A percentile compares a stretch with the other conserved stretches of the same genome.
Evolutionary conservation across 2,113 vertebrate species (phyloP).

Genomic region (Potamarius usumacintae): DNA sequence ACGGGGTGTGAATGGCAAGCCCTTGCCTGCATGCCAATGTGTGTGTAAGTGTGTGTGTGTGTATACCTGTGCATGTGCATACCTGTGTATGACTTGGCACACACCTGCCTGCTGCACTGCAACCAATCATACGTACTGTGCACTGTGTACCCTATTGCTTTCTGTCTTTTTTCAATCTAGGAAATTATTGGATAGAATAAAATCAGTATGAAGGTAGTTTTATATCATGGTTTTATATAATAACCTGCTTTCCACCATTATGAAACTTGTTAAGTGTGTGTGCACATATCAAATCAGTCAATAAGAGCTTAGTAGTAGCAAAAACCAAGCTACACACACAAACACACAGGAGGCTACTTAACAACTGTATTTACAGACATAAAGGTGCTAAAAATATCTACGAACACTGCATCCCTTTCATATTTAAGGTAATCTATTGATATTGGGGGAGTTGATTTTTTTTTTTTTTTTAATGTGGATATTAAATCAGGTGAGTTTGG

Average conservation of each 20-base stretch:
- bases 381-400: neutral
- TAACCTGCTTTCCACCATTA: neutral
- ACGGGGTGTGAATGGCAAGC: constrained; percentile 27
- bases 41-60: constrained; percentile 3
- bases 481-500: neutral
- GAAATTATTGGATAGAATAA: neutral
- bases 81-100: neutral
- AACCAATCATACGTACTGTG: neutral
- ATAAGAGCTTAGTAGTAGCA: neutral
- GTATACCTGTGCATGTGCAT: neutral
- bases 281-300: neutral
- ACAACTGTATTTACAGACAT: neutral
- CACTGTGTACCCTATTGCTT: too few species aligned
- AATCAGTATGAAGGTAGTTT: neutral
- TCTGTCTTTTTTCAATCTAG: neutral
- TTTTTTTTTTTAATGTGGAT: neutral
- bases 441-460: neutral
- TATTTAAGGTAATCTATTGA: neutral
- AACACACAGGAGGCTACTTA: neutral
- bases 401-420: neutral
- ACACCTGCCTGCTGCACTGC: constrained; percentile 20
- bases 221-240: neutral
- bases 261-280: neutral
- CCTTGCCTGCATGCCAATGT: constrained; percentile 2
- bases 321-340: neutral